A percentile compares a stretch with the other conserved stretches of the same genome.
These are phyloP conservation scores for Aphelenchoides avenae DNA, from an alignment of 1,140 invertebrate genomes.

Conservation along the genomic window DNA sequence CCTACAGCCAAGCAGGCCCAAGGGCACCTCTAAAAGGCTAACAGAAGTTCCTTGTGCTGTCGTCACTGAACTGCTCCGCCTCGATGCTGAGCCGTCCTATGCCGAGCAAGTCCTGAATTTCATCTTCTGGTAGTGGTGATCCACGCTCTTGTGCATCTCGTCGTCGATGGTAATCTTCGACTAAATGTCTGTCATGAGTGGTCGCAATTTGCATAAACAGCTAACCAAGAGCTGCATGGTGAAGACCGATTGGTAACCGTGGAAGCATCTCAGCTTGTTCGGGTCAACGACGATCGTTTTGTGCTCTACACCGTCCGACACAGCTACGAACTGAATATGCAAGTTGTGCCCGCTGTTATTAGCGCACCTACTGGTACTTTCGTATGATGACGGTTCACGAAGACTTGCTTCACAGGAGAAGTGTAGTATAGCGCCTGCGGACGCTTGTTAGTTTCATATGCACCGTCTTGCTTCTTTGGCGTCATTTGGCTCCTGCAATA, in stretches of 20 bases:
- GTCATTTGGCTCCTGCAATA: too few relatives aligned
- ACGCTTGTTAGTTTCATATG: too few relatives aligned
- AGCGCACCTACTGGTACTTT: too few relatives aligned
- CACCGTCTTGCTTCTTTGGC: too few relatives aligned
- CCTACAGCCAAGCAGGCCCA: constrained; percentile 14
- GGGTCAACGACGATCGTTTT: constrained; percentile 10
- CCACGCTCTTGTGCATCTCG: constrained; percentile 37
- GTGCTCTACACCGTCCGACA: constrained; percentile 19
- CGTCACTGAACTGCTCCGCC: constrained; percentile 34
- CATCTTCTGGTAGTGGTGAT: constrained; percentile 44
- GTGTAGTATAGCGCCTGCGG: too few relatives aligned
- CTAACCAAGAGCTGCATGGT: constrained; percentile 31
- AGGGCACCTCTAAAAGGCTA: constrained; percentile 31
- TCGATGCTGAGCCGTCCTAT: too few relatives aligned
- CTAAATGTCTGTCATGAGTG: constrained; percentile 27
- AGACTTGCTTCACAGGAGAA: too few relatives aligned
- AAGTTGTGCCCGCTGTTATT: too few relatives aligned
- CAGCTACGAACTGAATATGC: constrained; percentile 25
- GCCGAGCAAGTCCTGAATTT: constrained; percentile 41
- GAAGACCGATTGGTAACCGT: constrained; percentile 28
- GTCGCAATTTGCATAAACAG: constrained; percentile 1
- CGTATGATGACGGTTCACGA: too few relatives aligned
- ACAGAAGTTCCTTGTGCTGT: constrained; percentile 27
- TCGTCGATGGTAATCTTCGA: constrained; percentile 33
- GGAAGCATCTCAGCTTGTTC: constrained; percentile 22